These are phyloP conservation scores for Sminthopsis crassicaudata DNA, from an alignment of 2,113 vertebrate genomes.

Conservation along the genomic window DNA sequence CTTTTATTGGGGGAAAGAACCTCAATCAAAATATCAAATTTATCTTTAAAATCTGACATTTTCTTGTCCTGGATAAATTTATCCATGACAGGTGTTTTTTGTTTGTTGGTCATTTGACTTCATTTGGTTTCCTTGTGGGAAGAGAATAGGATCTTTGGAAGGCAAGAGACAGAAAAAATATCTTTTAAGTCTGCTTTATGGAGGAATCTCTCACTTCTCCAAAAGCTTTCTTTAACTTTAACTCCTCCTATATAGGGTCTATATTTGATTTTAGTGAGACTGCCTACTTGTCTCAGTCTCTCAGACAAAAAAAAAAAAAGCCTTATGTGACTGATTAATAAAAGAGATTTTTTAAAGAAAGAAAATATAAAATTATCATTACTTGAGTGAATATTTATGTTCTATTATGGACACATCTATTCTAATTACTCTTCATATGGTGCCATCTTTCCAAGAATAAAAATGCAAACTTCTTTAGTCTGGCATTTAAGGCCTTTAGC, in stretches of 20 bases:
- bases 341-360: neutral
- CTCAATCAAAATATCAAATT: slow-evolving; percentile 18
- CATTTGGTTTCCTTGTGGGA: neutral
- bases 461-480: neutral
- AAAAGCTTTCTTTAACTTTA: neutral
- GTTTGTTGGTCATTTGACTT: neutral
- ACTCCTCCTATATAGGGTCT: neutral
- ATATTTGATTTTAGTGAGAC: neutral
- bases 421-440: neutral
- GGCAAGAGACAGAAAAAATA: neutral
- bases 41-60: slow-evolving; percentile 18
- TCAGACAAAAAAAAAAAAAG: neutral
- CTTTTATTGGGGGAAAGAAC: neutral
- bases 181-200: neutral
- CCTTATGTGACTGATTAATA: neutral
- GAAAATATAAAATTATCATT: neutral
- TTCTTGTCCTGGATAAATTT: neutral
- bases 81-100: neutral
- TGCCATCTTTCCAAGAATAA: neutral
- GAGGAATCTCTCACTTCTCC: neutral
- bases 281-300: neutral
- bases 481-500: neutral
- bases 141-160: neutral
- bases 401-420: neutral
- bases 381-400: neutral